phyloP scores from a whole-genome alignment of 2,888 invertebrate species.

The Melanostoma mellinum region DNA sequence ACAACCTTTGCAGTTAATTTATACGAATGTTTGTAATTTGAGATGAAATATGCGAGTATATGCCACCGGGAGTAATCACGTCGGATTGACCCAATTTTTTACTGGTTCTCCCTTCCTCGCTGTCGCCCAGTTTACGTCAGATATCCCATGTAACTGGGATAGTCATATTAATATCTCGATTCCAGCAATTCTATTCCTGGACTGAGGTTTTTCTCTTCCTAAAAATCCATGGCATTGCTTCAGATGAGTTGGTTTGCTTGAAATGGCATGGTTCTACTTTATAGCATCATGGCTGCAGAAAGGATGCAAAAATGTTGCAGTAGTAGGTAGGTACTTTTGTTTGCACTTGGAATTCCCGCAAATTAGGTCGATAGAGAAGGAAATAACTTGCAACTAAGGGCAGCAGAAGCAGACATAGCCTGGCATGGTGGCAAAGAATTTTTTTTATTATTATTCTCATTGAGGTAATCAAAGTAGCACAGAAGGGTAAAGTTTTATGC shows the following conservation, averaged over 20 bases:
- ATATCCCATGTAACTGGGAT: constrained; percentile 27
- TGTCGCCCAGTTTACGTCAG: constrained; percentile 16
- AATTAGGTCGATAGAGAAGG: constrained; percentile 69
- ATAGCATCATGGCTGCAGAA: neutral
- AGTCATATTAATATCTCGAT: constrained; percentile 62
- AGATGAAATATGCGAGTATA: constrained; percentile 58
- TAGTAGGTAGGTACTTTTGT: constrained; percentile 61
- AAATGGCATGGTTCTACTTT: constrained; percentile 8
- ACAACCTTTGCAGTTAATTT: constrained; percentile 54
- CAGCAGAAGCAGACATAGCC: constrained; percentile 23
- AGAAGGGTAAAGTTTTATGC: constrained; percentile 45
- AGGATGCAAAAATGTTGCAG: constrained; percentile 68
- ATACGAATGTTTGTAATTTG: constrained; percentile 66
- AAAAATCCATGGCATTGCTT: no score
- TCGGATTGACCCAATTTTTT: constrained; percentile 62
- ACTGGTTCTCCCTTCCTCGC: neutral
- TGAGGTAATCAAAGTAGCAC: constrained; percentile 47
- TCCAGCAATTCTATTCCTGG: constrained; percentile 42
- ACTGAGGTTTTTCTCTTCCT: constrained; percentile 41
- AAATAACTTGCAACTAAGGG: constrained; percentile 54
- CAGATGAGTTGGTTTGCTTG: constrained; percentile 14
- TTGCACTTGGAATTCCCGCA: constrained; percentile 69
- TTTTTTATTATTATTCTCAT: constrained; percentile 8
- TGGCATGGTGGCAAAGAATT: constrained; percentile 42
- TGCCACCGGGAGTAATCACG: constrained; percentile 48